These are phyloP conservation scores for Matsumyia berberina DNA, from an alignment of 2,888 invertebrate species.

Conservation along the genomic window DNA sequence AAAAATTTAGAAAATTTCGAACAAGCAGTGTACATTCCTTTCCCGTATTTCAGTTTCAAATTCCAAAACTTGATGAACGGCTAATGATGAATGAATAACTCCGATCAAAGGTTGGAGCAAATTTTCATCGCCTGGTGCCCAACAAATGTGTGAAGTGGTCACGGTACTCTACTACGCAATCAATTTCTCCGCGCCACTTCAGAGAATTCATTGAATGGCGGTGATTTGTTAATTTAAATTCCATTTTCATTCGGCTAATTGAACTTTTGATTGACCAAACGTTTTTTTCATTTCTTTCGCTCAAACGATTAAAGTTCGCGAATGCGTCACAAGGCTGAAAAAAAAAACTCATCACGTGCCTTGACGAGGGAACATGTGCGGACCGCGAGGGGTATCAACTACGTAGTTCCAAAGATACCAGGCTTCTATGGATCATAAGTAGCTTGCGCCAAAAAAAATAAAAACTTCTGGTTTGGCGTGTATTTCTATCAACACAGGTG, in stretches of 20 bases:
- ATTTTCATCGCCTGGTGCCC: conserved; percentile 28
- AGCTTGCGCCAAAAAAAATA: conserved; percentile 27
- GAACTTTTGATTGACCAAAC: conserved; percentile 62
- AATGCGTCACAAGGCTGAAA: conserved; percentile 29
- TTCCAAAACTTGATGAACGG: conserved; percentile 3
- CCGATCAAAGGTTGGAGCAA: conserved; percentile 40
- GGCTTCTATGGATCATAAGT: conserved; percentile 20
- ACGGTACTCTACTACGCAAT: conserved; percentile 50
- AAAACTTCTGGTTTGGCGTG: neutral
- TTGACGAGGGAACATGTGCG: conserved; percentile 8
- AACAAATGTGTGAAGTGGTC: conserved; percentile 40
- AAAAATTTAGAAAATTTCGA: neutral
- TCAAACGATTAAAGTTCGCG: conserved; percentile 27
- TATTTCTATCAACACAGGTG: conserved; percentile 36
- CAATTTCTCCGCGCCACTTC: conserved; percentile 34
- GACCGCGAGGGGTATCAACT: neutral
- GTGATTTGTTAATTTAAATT: conserved; percentile 62
- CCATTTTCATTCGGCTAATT: conserved; percentile 62
- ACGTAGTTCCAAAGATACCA: conserved; percentile 42
- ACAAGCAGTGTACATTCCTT: neutral
- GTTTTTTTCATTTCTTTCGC: conserved; percentile 11
- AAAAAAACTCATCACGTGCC: conserved; percentile 54
- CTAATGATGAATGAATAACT: conserved; percentile 29
- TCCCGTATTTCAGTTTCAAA: neutral
- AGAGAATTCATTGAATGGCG: conserved; percentile 47